Percentiles rank a stretch among this genome's conserved stretches.
These are phyloP conservation scores for Euphonia xanthogaster DNA, from an alignment of 2,797 vertebrate genomes.

Conservation along the genomic window DNA sequence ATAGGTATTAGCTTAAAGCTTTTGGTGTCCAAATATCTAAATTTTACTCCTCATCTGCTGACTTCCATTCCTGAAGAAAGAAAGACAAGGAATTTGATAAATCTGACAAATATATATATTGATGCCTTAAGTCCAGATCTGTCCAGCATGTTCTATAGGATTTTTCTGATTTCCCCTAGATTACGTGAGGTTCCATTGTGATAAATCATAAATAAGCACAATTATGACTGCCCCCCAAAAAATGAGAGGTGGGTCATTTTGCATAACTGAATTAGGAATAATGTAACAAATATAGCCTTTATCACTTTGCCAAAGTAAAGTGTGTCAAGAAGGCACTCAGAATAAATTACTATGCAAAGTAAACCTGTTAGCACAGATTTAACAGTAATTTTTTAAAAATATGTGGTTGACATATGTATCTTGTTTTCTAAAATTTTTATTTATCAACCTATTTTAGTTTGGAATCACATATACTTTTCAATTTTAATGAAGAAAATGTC, in stretches of 20 bases:
- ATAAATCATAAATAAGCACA: not conserved
- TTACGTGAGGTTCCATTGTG: not conserved
- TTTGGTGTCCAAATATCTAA: not conserved
- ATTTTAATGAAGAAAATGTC: not conserved
- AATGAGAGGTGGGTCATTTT: rapidly evolving
- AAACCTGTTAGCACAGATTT: not conserved
- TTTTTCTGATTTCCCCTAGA: not conserved
- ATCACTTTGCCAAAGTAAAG: not conserved
- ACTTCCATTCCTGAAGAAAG: not conserved
- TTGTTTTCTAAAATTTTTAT: not conserved
- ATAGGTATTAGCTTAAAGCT: not conserved
- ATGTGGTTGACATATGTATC: not conserved
- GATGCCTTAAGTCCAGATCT: not conserved
- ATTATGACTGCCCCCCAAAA: not conserved
- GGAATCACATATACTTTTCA: not conserved
- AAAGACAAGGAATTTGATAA: not conserved
- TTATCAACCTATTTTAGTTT: not conserved
- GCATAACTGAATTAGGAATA: not conserved
- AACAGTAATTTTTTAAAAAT: not conserved
- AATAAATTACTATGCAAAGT: not conserved
- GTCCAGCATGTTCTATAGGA: not conserved
- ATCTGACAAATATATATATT: not conserved
- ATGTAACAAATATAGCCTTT: not conserved
- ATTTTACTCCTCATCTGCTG: not conserved
- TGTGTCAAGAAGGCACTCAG: not conserved